Base-by-base conservation (phyloP, 2,797 vertebrate species). In the Aulostomus chinensis region DNA sequence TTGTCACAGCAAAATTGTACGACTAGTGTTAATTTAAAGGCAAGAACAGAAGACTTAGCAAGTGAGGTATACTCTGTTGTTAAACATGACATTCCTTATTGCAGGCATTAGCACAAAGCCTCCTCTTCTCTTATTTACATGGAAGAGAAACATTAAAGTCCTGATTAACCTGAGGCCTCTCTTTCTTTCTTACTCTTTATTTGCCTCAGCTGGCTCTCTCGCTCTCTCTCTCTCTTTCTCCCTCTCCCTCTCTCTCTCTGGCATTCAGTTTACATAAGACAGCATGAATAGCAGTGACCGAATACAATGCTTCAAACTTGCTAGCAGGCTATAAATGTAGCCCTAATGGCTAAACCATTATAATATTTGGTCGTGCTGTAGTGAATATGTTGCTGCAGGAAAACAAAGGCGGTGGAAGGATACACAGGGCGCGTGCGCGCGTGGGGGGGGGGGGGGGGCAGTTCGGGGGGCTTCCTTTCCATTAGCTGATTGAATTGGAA, bases 401-500 rank as follows among this genome's bases (percentile, higher is more conserved):
- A 73, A 74, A 68, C 9, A 7, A 56, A 58, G 47, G 68, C 73
- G 63, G 77, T 68, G 43, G 68, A 65, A 60, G 57, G 66, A 42
- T n/a, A n/a, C n/a, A n/a, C 22, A 26, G 10, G 15, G 15, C 1
- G 17, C 6, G 34, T n/a, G 9, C n/a, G n/a, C n/a, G n/a, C n/a
- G n/a, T n/a, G 17, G 52, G 10, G 50, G 38, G 62, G 45, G 10
- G n/a, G 21, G 48, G 30, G 39, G 41, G 52, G 42, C 5, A 3
- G 24, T 41, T 14, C 11, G 9, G 56, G 50, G 55, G 61, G 64
- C 63, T 73, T 42, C 11, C 66, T 64, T 49, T 90, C 89, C 87
- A 91, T 91, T 91, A 91, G 87, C 82, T 81, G 86, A 89, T 90
- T 91, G 89, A 91, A 80, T 86, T 82, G 63, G 72, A 87, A 63